These are phyloP conservation scores for Hyposoter didymator DNA, from an alignment of 2,888 invertebrate species.

Conservation along the genomic window DNA sequence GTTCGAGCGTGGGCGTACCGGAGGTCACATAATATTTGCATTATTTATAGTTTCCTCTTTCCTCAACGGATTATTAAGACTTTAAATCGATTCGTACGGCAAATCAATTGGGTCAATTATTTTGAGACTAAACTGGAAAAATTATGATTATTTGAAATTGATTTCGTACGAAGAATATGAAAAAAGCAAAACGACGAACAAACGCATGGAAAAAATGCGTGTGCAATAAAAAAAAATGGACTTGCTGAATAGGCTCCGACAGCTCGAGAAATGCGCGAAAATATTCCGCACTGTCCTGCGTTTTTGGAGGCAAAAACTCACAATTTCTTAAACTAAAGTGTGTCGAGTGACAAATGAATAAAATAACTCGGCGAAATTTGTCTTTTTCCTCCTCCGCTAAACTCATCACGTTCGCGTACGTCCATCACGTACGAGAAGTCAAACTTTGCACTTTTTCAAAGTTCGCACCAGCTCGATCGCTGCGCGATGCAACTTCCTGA, in stretches of 20 bases:
- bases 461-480: conserved; percentile 23
- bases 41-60: conserved; percentile 29
- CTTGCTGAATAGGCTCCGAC: conserved; percentile 12
- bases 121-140: neutral
- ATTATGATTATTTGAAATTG: too few relatives aligned
- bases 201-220: neutral
- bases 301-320: conserved; percentile 7
- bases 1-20: conserved; percentile 44
- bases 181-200: neutral
- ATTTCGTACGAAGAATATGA: too few relatives aligned
- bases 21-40: conserved; percentile 48
- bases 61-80: neutral
- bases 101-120: neutral
- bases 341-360: conserved; percentile 48
- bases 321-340: conserved; percentile 1
- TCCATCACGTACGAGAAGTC: conserved; percentile 33
- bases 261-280: neutral
- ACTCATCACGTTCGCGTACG: conserved; percentile 29
- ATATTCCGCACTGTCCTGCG: neutral
- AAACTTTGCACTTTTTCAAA: conserved; percentile 56
- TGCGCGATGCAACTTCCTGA: conserved; percentile 50
- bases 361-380: conserved; percentile 30
- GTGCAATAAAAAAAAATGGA: conserved; percentile 24
- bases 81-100: neutral
- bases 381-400: conserved; percentile 26